Base-by-base conservation (phyloP, 2,888 invertebrate genomes). In the Syritta pipiens region DNA sequence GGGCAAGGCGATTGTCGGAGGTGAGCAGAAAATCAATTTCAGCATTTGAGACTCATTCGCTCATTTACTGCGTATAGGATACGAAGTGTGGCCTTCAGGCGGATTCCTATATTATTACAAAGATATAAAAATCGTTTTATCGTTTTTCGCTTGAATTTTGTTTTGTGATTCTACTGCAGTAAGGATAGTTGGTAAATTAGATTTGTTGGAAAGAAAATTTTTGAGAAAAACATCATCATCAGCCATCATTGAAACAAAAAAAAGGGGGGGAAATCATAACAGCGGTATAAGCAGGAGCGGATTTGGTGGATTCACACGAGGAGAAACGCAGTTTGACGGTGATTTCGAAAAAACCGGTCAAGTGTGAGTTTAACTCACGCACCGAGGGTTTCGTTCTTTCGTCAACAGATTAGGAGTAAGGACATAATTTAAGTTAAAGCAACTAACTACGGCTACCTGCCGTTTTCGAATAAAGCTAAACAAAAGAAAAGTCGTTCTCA, bases 1-100 rank as follows among this genome's bases (percentile, higher is more conserved):
- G n/a, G n/a, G n/a, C n/a, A n/a, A n/a, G n/a, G n/a, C n/a, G 5
- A 0, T 0, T 14, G 10, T 42, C n/a, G 40, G n/a, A n/a, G 17
- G 26, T 7, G 44, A 17, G 59, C 30, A 37, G 37, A 65, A 77
- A 77, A 71, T 65, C 76, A 77, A 77, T 77, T 77, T 71, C 22
- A 6, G 48, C 19, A 57, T 57, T 35, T 9, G 5, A n/a, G 37
- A 62, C 49, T 76, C 62, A 76, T 37, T 65, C 24, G 49, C 44
- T 76, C 37, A 69, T 63, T 63, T 51, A 37, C 53, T 53, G 44
- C 30, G 44, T 46, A 44, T 35, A 20, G n/a, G 37, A 14, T 37
- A 67, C n/a, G n/a, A n/a, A 67, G 68, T 48, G 51, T 71, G 63
- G 37, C 76, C 71, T 59, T 30, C 37, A 46, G 76, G 59, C 46